phyloP scores from a whole-genome alignment of 2,888 invertebrate species.

The Herminia tarsipennalis region DNA sequence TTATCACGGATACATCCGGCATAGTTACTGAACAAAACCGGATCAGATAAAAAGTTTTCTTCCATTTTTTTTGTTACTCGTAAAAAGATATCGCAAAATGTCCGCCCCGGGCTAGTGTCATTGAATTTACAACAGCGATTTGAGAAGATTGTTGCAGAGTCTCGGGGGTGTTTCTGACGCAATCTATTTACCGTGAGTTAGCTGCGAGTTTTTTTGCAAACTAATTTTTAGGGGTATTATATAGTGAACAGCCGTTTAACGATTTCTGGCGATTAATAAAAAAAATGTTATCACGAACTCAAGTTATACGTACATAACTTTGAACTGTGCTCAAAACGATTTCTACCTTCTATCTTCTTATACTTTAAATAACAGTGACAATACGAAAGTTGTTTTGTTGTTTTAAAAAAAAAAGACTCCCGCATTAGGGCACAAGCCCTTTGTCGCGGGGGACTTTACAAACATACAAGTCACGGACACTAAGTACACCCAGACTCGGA shows the following conservation, averaged over 20 bases:
- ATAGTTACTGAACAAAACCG: constrained; percentile 73
- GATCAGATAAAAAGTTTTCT: constrained; percentile 69
- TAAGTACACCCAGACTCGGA: no score
- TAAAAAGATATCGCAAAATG: constrained; percentile 64
- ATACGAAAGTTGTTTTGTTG: no score
- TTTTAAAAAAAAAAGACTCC: no score
- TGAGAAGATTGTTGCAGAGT: constrained; percentile 57
- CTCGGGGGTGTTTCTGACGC: constrained; percentile 44
- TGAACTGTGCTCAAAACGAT: no score
- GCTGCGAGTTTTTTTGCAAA: constrained; percentile 44
- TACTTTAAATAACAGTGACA: no score
- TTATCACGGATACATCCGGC: constrained; percentile 68
- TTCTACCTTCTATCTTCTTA: no score
- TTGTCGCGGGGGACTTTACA: no score
- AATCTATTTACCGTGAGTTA: constrained; percentile 47
- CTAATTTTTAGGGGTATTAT: constrained; percentile 54
- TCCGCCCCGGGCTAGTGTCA: constrained; percentile 61
- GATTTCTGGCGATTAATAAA: no score
- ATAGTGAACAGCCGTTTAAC: constrained; percentile 17
- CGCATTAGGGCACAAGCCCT: no score
- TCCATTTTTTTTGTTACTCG: constrained; percentile 65
- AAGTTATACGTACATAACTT: no score
- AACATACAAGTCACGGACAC: no score
- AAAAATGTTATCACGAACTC: no score
- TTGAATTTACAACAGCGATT: constrained; percentile 70